phyloP scores from a whole-genome alignment of 92 coral and sea anemone genomes.

The Siderastrea siderea region DNA sequence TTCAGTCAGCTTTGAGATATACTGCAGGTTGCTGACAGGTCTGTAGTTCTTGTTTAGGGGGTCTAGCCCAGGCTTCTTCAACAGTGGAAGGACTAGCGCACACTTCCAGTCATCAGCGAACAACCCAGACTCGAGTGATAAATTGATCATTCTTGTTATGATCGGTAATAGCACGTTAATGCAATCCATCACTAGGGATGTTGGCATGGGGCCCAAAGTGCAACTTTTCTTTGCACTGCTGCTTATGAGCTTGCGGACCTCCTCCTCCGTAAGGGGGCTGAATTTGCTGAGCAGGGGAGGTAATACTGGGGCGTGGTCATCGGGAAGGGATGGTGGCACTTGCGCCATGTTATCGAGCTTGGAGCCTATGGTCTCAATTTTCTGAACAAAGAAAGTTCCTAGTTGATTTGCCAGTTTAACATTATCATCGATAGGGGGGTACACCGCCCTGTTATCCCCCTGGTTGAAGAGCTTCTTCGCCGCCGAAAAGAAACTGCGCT shows the following conservation, averaged over 20 bases:
- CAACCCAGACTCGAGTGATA: slow-evolving; percentile 5
- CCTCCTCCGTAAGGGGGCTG: slow-evolving; percentile 33
- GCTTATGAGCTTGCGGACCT: slow-evolving; percentile 20
- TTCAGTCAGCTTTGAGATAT: too few relatives aligned
- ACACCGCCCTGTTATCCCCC: slow-evolving; percentile 39
- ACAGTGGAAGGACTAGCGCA: not conserved
- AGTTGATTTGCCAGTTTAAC: slow-evolving; percentile 43
- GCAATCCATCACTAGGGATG: slow-evolving; percentile 33
- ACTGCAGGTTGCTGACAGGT: too few relatives aligned
- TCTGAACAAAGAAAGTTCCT: slow-evolving; percentile 62
- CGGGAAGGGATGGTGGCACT: slow-evolving; percentile 20
- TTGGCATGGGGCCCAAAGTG: slow-evolving; percentile 37
- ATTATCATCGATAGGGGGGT: slow-evolving; percentile 55
- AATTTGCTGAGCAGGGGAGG: slow-evolving; percentile 32
- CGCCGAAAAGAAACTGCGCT: slow-evolving; percentile 42
- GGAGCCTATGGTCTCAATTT: slow-evolving; percentile 58
- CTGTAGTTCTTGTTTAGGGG: not conserved
- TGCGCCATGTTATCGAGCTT: slow-evolving; percentile 55
- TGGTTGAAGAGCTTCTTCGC: slow-evolving; percentile 62
- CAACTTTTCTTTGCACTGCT: slow-evolving; percentile 22
- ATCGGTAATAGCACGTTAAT: slow-evolving; percentile 31
- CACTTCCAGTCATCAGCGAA: not conserved
- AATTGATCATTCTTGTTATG: slow-evolving; percentile 14
- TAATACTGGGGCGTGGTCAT: slow-evolving; percentile 24
- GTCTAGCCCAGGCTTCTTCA: not conserved